Base-by-base conservation (phyloP, 2,113 vertebrate genomes). In the Mesocricetus auratus region DNA sequence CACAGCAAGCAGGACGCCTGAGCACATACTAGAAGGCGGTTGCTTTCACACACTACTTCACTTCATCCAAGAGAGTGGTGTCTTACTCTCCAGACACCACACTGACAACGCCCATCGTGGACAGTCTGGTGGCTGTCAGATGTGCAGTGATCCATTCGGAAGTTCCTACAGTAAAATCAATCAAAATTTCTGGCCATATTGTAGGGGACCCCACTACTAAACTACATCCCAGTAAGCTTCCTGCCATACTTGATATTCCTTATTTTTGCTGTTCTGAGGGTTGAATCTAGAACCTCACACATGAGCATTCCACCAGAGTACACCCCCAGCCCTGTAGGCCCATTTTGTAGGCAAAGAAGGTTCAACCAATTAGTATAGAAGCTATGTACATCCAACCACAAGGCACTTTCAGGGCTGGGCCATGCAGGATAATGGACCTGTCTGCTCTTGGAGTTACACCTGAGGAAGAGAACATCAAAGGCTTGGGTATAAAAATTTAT, bases 401-500 rank as follows among this genome's bases (percentile, higher is more conserved):
- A 56, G 71, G 78, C 42, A 71, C 81, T 73, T 56, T 21, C 39
- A 4, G 33, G 6, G 19, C 29, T 75, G 42, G 15, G 39, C 62
- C 82, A 69, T 33, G 56, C 22, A 71, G 50, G 66, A 75, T 22
- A 66, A 85, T 53, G n/a, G 60, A 81, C 69, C 29, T 73, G 79
- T 64, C 19, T 73, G 73, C 1, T 62, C 86, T 60, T 79, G 42
- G n/a, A 98, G 86, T 53, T 95, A 96, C 4, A 95, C 62, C 90
- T 94, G 77, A 95, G 90, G 15, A 68, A 94, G 47, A 96, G 7
- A 5, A 6, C 79, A 94, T 31, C 42, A 87, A 96, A 33, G 39
- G 71, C 94, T 97, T 97, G 98, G 98, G 97, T 98, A 98, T 98
- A 98, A 99, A 99, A 98, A 98, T 98, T 98, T 99, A 98, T 98